These are phyloP conservation scores for Ectemnius continuus DNA, from an alignment of 2,888 invertebrate species.

Conservation along the genomic window DNA sequence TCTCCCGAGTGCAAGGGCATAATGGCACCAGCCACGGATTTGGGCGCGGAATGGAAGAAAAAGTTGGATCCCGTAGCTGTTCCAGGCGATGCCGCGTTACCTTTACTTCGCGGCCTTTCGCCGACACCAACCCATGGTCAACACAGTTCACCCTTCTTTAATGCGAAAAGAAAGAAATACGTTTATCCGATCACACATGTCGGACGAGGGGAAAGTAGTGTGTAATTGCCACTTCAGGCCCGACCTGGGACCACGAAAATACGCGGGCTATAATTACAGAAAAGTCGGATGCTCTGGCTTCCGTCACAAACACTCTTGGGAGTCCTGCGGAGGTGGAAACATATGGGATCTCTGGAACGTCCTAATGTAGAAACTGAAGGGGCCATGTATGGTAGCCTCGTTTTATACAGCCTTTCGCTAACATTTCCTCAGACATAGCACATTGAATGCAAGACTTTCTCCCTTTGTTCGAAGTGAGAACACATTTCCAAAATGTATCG, in stretches of 20 bases:
- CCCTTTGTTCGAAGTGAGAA: too few species aligned
- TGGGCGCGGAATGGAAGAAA: conserved; percentile 75
- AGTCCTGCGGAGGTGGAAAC: neutral
- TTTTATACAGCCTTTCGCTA: conserved; percentile 39
- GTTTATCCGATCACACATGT: conserved; percentile 81
- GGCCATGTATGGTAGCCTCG: conserved; percentile 47
- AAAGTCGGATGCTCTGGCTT: too few species aligned
- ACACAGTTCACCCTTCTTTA: conserved; percentile 79
- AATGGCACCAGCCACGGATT: conserved; percentile 74
- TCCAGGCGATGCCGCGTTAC: conserved; percentile 79
- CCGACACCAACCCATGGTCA: conserved; percentile 70
- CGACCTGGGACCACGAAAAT: conserved; percentile 50
- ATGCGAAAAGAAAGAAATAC: conserved; percentile 82
- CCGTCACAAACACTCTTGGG: too few species aligned
- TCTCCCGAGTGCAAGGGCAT: conserved; percentile 74
- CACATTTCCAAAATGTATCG: too few species aligned
- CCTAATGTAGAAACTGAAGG: conserved; percentile 31
- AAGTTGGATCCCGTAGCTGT: conserved; percentile 59
- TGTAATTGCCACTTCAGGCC: conserved; percentile 68
- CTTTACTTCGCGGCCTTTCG: conserved; percentile 80
- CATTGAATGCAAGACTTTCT: too few species aligned
- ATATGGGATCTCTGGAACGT: conserved; percentile 18
- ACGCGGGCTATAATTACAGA: too few species aligned
- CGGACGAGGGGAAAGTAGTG: conserved; percentile 80
- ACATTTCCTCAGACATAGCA: conserved; percentile 7